Base-by-base conservation (phyloP, 2,797 vertebrate species). In the Tokudaia tokunoshimensis region DNA sequence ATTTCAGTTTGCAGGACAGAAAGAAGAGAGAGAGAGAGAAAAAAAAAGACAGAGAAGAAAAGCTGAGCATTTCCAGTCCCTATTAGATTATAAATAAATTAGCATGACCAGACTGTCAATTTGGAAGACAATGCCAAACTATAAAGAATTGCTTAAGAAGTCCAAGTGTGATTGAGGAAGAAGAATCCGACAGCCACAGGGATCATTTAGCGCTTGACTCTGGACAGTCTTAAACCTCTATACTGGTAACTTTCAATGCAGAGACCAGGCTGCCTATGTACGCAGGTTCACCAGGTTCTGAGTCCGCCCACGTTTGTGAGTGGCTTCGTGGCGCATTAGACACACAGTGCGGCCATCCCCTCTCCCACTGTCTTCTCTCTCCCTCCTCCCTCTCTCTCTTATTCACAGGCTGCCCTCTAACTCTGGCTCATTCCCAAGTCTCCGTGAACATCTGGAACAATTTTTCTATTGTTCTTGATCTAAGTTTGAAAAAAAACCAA, bases 381-480 rank as follows among this genome's bases (percentile, higher is more conserved):
- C 86, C 65, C 37, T 37, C 90, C 37, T 14, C 63, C 6, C 22
- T 41, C 84, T 78, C 75, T 47, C 22, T 63, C 24, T 19, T 34
- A 52, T 63, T 83, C 92, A 84, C 89, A 86, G 85, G 24, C 37
- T 17, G 67, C 0, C 2, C 78, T 67, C 41, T 52, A 44, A 14
- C 37, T 57, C 92, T 98, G 98, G 97, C 97, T 93, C n/a, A 6
- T 1, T 74, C 81, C 95, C 98, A 98, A 95, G 34, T 93, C 95
- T 87, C 57, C 0, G 44, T 72, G 91, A 97, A 97, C 97, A 98
- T 97, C 98, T 98, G 97, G 97, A 97, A 94, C 74, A 52, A 74
- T 96, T 96, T 97, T 92, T 95, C 95, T 82, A 96, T 97, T 97
- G 95, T 98, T 97, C 94, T 96, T 88, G 75, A 94, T 92, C 91